These are phyloP conservation scores for Oncorhynchus clarkii DNA, from an alignment of 2,113 vertebrate genomes.

Conservation along the genomic window DNA sequence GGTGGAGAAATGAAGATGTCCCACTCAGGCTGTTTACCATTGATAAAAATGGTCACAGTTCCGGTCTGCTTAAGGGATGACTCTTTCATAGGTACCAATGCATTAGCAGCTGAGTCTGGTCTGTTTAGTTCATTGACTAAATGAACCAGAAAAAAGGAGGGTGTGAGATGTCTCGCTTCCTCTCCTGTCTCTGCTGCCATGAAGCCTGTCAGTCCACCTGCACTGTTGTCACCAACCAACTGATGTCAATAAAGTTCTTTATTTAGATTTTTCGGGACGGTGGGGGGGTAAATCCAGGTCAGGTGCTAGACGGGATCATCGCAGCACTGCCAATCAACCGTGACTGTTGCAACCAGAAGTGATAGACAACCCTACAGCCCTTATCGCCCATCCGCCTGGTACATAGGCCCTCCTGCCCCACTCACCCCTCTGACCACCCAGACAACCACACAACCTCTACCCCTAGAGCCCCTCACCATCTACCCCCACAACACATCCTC, in stretches of 20 bases:
- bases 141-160: too few relatives aligned
- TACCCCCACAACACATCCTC: neutral
- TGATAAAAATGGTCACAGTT: too few relatives aligned
- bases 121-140: neutral
- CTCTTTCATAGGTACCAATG: too few relatives aligned
- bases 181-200: neutral
- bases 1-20: too few relatives aligned
- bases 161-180: neutral
- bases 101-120: neutral
- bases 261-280: neutral
- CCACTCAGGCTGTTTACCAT: too few relatives aligned
- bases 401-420: neutral
- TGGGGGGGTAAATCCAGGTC: neutral
- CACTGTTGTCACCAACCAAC: neutral
- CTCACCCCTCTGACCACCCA: neutral
- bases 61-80: too few relatives aligned
- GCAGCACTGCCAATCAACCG: slow-evolving; percentile 12
- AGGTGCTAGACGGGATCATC: neutral
- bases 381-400: neutral
- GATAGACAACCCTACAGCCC: neutral
- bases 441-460: neutral
- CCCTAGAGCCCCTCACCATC: neutral
- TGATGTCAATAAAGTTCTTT: neutral
- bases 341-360: neutral
- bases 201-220: neutral